Percentiles rank a stretch among this genome's conserved stretches.
Evolutionary conservation across 2,113 vertebrate species (phyloP).

Genomic region (Scomber colias): DNA sequence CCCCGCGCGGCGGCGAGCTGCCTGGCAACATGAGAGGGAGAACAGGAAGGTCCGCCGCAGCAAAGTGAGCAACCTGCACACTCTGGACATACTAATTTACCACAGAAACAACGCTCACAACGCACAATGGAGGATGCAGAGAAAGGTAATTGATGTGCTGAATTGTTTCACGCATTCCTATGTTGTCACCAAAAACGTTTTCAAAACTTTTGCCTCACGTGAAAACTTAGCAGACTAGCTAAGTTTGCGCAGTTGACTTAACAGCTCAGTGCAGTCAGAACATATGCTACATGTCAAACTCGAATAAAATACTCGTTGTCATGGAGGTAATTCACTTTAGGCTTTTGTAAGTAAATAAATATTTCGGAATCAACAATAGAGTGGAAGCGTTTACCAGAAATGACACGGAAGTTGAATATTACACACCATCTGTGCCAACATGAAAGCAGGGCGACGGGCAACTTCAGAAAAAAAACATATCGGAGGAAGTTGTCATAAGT

Average conservation of each 20-base stretch:
- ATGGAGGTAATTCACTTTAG: background rate
- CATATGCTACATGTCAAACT: slow-evolving; percentile 58
- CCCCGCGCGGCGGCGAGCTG: slow-evolving; percentile 74
- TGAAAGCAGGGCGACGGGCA: background rate
- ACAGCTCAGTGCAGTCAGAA: slow-evolving; percentile 16
- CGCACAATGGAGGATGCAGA: slow-evolving; percentile 80
- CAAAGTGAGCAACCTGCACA: slow-evolving; percentile 54
- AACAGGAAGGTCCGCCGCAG: slow-evolving; percentile 66
- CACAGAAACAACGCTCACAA: slow-evolving; percentile 19
- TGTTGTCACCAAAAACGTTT: background rate
- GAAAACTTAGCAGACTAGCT: slow-evolving; percentile 71
- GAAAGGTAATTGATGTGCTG: slow-evolving; percentile 70
- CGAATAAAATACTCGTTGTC: background rate
- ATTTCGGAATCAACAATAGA: background rate
- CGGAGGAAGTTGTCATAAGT: slow-evolving; percentile 25
- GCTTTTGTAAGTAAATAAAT: background rate
- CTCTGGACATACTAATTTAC: slow-evolving; percentile 33
- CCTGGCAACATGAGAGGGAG: slow-evolving; percentile 73
- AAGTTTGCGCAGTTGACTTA: slow-evolving; percentile 38
- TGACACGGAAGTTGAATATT: slow-evolving; percentile 40
- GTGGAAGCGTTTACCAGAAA: background rate
- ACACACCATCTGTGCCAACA: background rate
- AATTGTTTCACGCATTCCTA: background rate
- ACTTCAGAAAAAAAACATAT: background rate
- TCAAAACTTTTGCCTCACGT: slow-evolving; percentile 17